Conservation (phyloP, 2,113 vertebrate species). For the Edolisoma coerulescens region DNA sequence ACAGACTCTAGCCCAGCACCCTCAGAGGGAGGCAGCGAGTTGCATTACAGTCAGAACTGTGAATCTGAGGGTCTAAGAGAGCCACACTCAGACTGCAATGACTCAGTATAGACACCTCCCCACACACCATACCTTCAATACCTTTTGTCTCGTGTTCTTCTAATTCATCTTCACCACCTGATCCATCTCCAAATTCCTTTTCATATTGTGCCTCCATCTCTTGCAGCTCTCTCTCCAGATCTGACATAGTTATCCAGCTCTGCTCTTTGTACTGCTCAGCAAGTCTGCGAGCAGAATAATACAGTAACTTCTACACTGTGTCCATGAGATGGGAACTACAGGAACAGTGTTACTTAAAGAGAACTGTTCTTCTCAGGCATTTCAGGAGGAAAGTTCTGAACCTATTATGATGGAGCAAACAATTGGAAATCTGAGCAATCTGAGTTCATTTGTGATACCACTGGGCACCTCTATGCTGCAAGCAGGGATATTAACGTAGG, state of each 20-base stretch:
- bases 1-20: neutral
- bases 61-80: neutral
- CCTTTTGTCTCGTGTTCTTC: slow-evolving; percentile 58
- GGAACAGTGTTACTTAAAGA: neutral
- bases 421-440: neutral
- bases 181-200: slow-evolving; percentile 88
- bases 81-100: neutral
- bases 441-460: neutral
- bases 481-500: rapidly evolving
- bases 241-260: slow-evolving; percentile 91
- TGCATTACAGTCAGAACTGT: neutral
- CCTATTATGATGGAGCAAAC: neutral
- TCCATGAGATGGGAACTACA: neutral
- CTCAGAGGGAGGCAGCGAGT: neutral
- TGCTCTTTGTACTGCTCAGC: slow-evolving; percentile 92
- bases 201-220: slow-evolving; percentile 94
- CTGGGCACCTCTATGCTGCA: rapidly evolving
- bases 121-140: slow-evolving; percentile 24
- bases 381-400: neutral
- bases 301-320: neutral
- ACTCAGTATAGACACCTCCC: neutral
- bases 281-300: slow-evolving; percentile 70
- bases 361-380: neutral
- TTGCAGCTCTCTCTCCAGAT: slow-evolving; percentile 89
- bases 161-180: slow-evolving; percentile 72